phyloP scores from a whole-genome alignment of 2,113 vertebrate species.

The Orthonyx spaldingii region DNA sequence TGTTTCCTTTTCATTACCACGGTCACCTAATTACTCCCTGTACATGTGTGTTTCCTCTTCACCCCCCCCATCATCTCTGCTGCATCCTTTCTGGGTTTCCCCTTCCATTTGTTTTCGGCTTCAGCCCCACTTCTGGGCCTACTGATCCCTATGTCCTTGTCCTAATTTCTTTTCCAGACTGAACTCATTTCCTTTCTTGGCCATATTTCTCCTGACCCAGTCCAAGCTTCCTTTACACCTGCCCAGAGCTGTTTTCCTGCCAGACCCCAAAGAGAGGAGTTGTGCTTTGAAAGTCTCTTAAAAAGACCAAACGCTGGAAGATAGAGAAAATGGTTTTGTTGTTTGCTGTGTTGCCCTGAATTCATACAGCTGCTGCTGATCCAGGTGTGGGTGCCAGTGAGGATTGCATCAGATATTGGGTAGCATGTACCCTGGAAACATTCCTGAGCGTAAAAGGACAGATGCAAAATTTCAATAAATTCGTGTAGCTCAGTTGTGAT shows the following conservation, averaged over 20 bases:
- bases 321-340: neutral
- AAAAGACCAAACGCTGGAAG: neutral
- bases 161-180: conserved; percentile 52
- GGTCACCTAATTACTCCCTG: neutral
- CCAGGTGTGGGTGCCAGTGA: neutral
- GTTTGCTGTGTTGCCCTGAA: neutral
- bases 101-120: conserved; percentile 39
- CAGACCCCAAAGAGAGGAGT: neutral
- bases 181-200: conserved; percentile 60
- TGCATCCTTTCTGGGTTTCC: conserved; percentile 48
- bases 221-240: conserved; percentile 59
- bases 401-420: neutral
- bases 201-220: conserved; percentile 26
- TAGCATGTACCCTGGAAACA: neutral
- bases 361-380: neutral
- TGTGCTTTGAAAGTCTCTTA: conserved; percentile 12
- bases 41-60: conserved; percentile 14
- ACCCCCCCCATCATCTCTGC: neutral
- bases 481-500: fast-evolving
- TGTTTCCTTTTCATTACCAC: neutral
- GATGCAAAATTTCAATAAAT: neutral
- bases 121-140: neutral
- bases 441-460: neutral
- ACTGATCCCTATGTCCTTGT: conserved; percentile 20
- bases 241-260: conserved; percentile 41